Base-by-base conservation (phyloP, 2,797 vertebrate genomes). In the Odontamblyopus rebecca region DNA sequence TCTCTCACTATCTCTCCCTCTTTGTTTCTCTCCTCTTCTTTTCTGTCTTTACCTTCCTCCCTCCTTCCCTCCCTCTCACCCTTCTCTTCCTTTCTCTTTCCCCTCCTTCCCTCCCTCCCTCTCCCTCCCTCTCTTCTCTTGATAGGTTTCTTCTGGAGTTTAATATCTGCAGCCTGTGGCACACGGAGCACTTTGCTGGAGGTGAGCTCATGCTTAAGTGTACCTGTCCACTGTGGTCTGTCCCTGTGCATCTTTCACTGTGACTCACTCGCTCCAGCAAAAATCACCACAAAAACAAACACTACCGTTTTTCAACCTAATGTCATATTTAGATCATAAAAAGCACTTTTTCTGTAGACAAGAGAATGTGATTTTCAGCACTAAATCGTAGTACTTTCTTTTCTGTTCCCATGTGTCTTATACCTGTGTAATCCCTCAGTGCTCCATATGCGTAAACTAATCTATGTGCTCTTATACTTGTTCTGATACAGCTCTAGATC, bases 131-230 rank as follows among this genome's bases (percentile, higher is more conserved):
- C 56, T 75, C 51, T n/a, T 62, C 83, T 61, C 82, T 68, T 44
- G 53, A 48, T 61, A 94, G 93, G 83, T 94, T 93, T 85, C 89
- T 94, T 35, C 71, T 94, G 82, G 93, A 94, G 88, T 94, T 94
- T 75, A 94, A 93, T 76, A 81, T 94, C 72, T 93, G 90, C 26
- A 83, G 89, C 70, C 78, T 93, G 56, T 94, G 93, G 94, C 90
- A 93, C 77, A 78, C 77, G 0, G 91, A 94, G 60, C 88, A 85
- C 73, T 92, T 94, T 50, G 91, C 87, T 75, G 93, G 94, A 0
- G 94, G 93, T 94, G 84, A 92, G 91, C 63, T 71, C 38, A 32
- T 30, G n/a, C 64, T 32, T 8, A 53, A 63, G 60, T 9, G 35
- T 38, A 9, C 35, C 35, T 38, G 35, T 38, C 35, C 35, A 38